These are phyloP conservation scores for Brachyptera putata DNA, from an alignment of 2,888 invertebrate genomes.

Conservation along the genomic window DNA sequence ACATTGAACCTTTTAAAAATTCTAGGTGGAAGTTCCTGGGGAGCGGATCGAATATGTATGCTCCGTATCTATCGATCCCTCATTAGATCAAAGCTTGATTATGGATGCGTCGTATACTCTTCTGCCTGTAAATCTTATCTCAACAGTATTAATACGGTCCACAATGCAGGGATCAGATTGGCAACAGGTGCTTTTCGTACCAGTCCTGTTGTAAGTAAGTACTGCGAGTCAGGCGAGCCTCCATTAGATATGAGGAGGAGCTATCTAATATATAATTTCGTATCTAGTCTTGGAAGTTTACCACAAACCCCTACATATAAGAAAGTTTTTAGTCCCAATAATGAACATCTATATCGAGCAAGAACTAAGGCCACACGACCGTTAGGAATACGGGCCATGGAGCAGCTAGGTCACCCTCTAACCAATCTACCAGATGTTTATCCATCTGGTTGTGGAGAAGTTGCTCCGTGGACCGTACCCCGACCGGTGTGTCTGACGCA, in stretches of 20 bases:
- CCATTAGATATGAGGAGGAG: background rate
- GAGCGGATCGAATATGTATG: conserved; percentile 14
- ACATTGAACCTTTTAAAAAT: conserved; percentile 11
- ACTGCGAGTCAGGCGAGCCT: background rate
- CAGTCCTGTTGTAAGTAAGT: conserved; percentile 4
- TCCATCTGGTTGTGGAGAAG: background rate
- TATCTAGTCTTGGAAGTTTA: background rate
- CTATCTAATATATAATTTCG: background rate
- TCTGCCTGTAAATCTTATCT: background rate
- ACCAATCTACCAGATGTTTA: background rate
- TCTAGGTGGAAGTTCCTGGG: background rate
- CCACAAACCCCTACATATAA: background rate
- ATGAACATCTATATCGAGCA: background rate
- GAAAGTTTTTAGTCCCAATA: background rate
- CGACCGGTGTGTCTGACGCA: too few species aligned
- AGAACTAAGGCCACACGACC: background rate
- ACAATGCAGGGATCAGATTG: background rate
- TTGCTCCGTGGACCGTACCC: too few species aligned
- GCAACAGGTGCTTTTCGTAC: conserved; percentile 4
- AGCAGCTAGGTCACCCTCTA: background rate
- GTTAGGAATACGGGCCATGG: background rate
- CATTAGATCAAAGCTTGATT: background rate
- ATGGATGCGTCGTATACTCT: conserved; percentile 2
- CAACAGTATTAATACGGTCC: background rate
- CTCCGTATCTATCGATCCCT: conserved; percentile 2